These are phyloP conservation scores for Drosophila rubida DNA, from an alignment of 2,888 invertebrate species.

Conservation along the genomic window DNA sequence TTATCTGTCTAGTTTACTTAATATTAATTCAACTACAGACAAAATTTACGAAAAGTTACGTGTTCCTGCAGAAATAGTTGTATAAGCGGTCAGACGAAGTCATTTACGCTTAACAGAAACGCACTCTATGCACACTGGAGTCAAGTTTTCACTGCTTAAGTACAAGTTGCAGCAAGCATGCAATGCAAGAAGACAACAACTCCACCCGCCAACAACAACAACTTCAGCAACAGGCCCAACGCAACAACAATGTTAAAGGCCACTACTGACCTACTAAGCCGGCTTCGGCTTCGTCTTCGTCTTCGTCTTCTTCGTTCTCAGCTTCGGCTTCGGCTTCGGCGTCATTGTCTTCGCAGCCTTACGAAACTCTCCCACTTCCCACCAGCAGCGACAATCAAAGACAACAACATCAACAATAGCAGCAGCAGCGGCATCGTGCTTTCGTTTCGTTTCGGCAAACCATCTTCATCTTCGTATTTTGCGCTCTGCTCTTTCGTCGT, in stretches of 20 bases:
- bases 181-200: slow-evolving; percentile 35
- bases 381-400: slow-evolving; percentile 35
- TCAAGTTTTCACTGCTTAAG: slow-evolving; percentile 38
- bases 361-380: slow-evolving; percentile 54
- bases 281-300: slow-evolving; percentile 45
- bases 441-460: slow-evolving; percentile 53
- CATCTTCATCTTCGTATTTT: slow-evolving; percentile 53
- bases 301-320: slow-evolving; percentile 44
- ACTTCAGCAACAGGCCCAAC: slow-evolving; percentile 4
- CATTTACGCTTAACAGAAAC: slow-evolving; percentile 11
- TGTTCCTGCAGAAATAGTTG: slow-evolving; percentile 21
- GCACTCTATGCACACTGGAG: slow-evolving; percentile 7
- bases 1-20: neutral
- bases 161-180: slow-evolving; percentile 43
- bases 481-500: slow-evolving; percentile 47
- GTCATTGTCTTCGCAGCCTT: slow-evolving; percentile 42
- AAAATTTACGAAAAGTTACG: neutral
- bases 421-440: slow-evolving; percentile 41
- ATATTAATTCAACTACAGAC: too few species aligned
- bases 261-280: slow-evolving; percentile 84
- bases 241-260: slow-evolving; percentile 61
- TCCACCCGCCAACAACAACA: slow-evolving; percentile 10
- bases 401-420: slow-evolving; percentile 13
- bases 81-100: slow-evolving; percentile 6
- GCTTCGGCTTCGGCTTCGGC: slow-evolving; percentile 44